These are phyloP conservation scores for Fratercula arctica DNA, from an alignment of 2,797 vertebrate genomes.

Conservation along the genomic window DNA sequence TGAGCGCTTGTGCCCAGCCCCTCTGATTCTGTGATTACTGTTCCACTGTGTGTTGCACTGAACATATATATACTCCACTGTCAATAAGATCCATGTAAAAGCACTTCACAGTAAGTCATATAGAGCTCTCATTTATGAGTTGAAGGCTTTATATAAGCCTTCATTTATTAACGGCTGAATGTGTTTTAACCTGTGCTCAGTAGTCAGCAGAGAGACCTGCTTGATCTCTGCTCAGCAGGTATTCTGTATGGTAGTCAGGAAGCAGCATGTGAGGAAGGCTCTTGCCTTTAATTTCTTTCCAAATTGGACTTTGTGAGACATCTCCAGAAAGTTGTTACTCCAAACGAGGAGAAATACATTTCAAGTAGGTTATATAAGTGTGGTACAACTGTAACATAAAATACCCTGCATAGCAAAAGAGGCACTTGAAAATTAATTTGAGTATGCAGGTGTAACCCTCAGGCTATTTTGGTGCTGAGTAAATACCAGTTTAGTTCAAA, in stretches of 20 bases:
- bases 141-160: background rate
- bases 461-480: constrained; percentile 36
- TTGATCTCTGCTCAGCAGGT: constrained; percentile 36
- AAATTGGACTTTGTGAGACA: constrained; percentile 32
- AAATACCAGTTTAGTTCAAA: constrained; percentile 19
- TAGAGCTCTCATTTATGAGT: background rate
- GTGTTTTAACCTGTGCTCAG: background rate
- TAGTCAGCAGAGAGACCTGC: constrained; percentile 12
- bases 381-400: constrained; percentile 28
- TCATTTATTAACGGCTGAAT: background rate
- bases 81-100: background rate
- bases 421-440: constrained; percentile 64
- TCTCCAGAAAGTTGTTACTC: constrained; percentile 47
- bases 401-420: constrained; percentile 25
- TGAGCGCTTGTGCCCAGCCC: background rate
- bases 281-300: constrained; percentile 26
- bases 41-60: background rate
- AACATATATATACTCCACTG: background rate
- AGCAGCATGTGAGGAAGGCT: background rate
- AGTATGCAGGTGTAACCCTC: constrained; percentile 56
- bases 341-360: constrained; percentile 38
- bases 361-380: constrained; percentile 50
- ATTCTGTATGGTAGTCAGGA: constrained; percentile 43
- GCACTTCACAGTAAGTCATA: background rate
- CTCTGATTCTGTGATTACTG: background rate